Percentiles rank a stretch among this genome's conserved stretches.
These are phyloP conservation scores for Sarcophilus harrisii DNA, from an alignment of 2,797 vertebrate genomes.

Conservation along the genomic window DNA sequence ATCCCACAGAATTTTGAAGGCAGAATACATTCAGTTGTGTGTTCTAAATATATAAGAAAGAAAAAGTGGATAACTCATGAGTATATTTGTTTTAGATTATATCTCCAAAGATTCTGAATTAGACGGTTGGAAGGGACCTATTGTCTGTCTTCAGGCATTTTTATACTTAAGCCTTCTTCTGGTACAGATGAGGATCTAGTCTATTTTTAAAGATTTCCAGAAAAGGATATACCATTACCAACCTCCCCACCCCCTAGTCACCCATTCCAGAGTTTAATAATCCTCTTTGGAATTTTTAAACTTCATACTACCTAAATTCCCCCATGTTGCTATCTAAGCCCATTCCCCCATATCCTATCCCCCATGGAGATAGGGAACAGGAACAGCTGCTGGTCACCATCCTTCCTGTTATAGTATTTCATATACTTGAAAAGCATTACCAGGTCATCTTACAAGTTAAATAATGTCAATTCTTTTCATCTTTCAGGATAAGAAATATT, in stretches of 20 bases:
- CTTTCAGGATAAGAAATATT: background rate
- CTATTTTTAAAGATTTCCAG: constrained; percentile 2
- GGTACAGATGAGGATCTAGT: background rate
- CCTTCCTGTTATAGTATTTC: background rate
- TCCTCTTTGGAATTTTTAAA: background rate
- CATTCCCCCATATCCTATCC: background rate
- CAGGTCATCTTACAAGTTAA: background rate
- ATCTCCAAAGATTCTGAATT: background rate
- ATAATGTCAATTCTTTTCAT: background rate
- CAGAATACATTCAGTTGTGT: background rate
- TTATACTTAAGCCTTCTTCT: background rate
- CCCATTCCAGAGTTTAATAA: background rate
- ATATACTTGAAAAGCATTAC: background rate
- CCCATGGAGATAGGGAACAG: background rate
- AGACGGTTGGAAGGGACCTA: background rate
- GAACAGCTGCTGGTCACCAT: constrained; percentile 1
- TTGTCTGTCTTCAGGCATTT: background rate
- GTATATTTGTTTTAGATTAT: background rate
- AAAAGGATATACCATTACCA: background rate
- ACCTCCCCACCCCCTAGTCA: background rate
- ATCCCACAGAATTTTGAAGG: background rate
- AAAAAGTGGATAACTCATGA: background rate
- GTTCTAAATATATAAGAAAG: background rate
- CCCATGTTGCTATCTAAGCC: background rate
- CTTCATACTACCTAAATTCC: background rate